These are phyloP conservation scores for Characodon lateralis DNA, from an alignment of 2,797 vertebrate species.

Conservation along the genomic window DNA sequence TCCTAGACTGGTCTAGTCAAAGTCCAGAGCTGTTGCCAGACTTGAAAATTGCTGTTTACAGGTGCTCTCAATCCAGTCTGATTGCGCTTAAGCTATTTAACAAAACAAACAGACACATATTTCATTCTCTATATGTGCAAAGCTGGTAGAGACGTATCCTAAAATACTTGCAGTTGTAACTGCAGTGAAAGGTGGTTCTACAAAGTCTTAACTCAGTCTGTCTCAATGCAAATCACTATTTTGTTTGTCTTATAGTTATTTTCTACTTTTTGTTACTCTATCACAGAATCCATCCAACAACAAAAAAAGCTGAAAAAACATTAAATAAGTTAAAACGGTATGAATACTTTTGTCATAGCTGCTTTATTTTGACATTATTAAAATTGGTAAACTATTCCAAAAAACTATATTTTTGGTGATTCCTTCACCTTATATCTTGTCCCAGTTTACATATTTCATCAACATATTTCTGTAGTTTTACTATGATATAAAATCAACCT, in stretches of 20 bases:
- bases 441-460: neutral
- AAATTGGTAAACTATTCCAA: neutral
- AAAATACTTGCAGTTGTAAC: too few species aligned
- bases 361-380: neutral
- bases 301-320: neutral
- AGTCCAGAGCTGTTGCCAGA: neutral
- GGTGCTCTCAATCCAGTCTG: neutral
- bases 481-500: too few species aligned
- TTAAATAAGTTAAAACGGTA: too few species aligned
- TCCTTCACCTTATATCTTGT: neutral
- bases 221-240: neutral
- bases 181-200: neutral
- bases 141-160: neutral
- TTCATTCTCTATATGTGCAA: neutral
- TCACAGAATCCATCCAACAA: neutral
- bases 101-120: neutral
- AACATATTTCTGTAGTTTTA: neutral
- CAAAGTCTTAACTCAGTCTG: neutral
- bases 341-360: neutral
- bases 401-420: neutral
- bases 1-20: neutral
- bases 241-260: neutral
- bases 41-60: neutral
- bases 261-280: neutral
- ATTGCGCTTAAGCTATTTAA: neutral